phyloP scores from a whole-genome alignment of 1,140 invertebrate species.

The Leptinotarsa defecta region DNA sequence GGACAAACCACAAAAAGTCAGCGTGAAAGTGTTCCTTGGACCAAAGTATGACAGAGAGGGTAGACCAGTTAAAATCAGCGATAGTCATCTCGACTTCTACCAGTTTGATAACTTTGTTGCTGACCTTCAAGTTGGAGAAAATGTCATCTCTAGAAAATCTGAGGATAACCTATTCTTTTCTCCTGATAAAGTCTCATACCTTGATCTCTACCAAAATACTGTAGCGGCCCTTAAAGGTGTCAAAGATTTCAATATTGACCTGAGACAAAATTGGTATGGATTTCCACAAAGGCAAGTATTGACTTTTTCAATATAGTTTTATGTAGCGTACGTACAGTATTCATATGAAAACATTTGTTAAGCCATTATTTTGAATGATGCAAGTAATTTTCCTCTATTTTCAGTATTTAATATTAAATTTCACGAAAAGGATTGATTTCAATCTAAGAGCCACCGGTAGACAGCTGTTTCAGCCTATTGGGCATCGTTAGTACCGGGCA shows the following conservation, averaged over 20 bases:
- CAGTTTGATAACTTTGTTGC: constrained; percentile 61
- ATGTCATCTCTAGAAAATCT: constrained; percentile 69
- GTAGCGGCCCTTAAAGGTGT: constrained; percentile 59
- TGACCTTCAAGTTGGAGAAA: constrained; percentile 67
- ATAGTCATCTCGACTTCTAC: constrained; percentile 64
- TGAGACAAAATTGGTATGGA: constrained; percentile 54
- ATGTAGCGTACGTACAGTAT: too few relatives aligned
- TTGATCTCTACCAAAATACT: constrained; percentile 64
- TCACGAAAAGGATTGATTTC: too few relatives aligned
- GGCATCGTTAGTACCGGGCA: too few relatives aligned
- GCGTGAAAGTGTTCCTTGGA: constrained; percentile 70
- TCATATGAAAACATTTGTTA: too few relatives aligned
- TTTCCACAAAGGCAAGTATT: constrained; percentile 35
- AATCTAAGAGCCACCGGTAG: too few relatives aligned
- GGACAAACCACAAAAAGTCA: constrained; percentile 60
- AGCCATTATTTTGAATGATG: too few relatives aligned
- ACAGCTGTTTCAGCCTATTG: too few relatives aligned
- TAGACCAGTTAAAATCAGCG: constrained; percentile 56
- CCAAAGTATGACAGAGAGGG: constrained; percentile 69
- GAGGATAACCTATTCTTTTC: constrained; percentile 66
- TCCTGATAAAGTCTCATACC: constrained; percentile 66
- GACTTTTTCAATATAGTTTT: background rate
- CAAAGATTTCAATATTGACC: constrained; percentile 59
- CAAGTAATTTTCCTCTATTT: too few relatives aligned
- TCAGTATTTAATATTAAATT: too few relatives aligned